Evolutionary conservation across 1,140 invertebrate species (phyloP), one percentile per base, ranked within the genome.

Genomic region (Pseudomyrmex cubaensis): DNA sequence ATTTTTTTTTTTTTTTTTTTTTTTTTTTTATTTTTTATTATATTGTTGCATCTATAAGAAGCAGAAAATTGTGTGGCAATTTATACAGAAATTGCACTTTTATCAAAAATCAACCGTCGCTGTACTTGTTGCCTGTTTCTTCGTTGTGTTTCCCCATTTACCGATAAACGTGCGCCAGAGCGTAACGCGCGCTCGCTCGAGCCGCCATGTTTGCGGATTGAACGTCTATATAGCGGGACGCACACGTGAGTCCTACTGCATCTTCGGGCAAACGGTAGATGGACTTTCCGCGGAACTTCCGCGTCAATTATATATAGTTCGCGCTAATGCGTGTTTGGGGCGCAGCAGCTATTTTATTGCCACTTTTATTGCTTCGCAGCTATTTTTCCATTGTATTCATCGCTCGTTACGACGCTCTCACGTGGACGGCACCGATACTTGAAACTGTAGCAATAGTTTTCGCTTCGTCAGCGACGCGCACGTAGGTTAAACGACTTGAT

Each of bases 391-490:
- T 80, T 80, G 56, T 80, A 72, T 59, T 72, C 66, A 59, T 4
- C 64, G 22, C 54, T 72, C 54, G 54, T 80, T 80, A 80, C 46
- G 22, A 5, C 44, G 54, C 72, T 80, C 46, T 72, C 66, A 20
- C 66, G 17, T 35, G 74, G 25, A 61, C 70, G 35, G 54, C 44
- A 54, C 64, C 76, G 63, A 78, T 80, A 80, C 76, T 80, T 80
- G 66, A 80, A 80, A 80, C 66, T 80, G 76, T 80, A 80, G 76
- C 76, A 80, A 78, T 70, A 59, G 66, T 57, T 82, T 73, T 82
- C 50, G 80, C 80, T 63, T 73, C 72, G 72, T 82, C 80, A 82
- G 80, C 72, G 20, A 25, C 69, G 4, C 44, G 80, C 80, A 46
- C 59, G 80, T 64, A 46, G 80, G 52, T 44, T 82, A 82, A 82